Conservation (phyloP, 2,113 vertebrate genomes). For the Amia ocellicauda region DNA sequence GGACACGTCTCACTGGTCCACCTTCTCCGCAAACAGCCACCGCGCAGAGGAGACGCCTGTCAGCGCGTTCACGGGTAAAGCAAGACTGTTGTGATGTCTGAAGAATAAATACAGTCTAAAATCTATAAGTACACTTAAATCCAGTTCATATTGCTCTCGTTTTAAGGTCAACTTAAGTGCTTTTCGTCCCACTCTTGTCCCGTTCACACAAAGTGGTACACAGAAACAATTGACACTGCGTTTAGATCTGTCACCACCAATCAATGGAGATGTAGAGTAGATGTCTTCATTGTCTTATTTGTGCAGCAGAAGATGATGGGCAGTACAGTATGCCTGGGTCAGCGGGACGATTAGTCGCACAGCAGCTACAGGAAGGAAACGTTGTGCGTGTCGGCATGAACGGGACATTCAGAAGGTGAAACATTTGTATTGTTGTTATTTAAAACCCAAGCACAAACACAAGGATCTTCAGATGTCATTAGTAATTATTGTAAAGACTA, state of each 20-base stretch:
- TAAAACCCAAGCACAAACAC: no score
- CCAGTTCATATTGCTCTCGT: not conserved
- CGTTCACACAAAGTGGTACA: no score
- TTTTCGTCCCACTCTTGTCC: no score
- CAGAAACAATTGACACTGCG: no score
- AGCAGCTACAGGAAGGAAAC: constrained; percentile 18
- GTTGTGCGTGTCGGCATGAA: constrained; percentile 15
- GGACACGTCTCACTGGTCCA: constrained; percentile 22
- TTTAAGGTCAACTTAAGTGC: not conserved
- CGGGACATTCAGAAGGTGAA: not conserved
- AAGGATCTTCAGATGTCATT: no score
- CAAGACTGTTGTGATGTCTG: not conserved
- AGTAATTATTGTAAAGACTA: no score
- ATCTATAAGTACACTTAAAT: not conserved
- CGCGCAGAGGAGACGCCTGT: not conserved
- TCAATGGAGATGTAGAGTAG: no score
- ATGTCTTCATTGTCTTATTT: not conserved
- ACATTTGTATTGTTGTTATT: no score
- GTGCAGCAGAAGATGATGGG: constrained; percentile 6
- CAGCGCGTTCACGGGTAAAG: constrained; percentile 10
- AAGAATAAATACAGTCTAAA: not conserved
- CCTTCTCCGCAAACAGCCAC: not conserved
- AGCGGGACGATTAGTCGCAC: constrained; percentile 20
- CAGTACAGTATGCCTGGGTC: constrained; percentile 12
- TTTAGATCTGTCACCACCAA: no score